Evolutionary conservation across 2,797 vertebrate species (phyloP), one percentile per base, ranked within the genome.

Genomic region (Lepidocolaptes lacrymiger): DNA sequence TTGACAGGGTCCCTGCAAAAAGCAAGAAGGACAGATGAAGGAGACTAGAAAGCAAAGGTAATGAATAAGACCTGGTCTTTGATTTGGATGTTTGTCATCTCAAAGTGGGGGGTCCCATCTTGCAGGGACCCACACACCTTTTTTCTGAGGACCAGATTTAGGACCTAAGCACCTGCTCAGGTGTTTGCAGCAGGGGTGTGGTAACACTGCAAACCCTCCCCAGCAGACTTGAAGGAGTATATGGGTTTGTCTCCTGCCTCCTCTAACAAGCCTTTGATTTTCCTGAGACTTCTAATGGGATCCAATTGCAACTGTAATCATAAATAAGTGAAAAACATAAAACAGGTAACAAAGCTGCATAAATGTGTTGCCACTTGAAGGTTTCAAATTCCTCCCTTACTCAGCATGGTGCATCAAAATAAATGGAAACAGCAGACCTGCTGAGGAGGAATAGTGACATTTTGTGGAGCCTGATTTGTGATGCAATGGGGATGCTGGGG

Each of bases 241-340:
- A 52, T 11, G 56, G 61, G 16, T 93, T 93, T 82, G 34, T 77
- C 80, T 76, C 2, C 41, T 30, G 59, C 73, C 39, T 43, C 30
- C 37, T 69, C 20, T 34, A 67, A 71, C 24, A 67, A 82, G 56
- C 44, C 63, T 95, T 91, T 93, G 88, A 90, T 94, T 80, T 93
- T 64, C 59, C 41, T 6, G 63, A 89, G 91, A 8, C 77, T 90
- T 85, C 85, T 94, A 93, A 94, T 82, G 56, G 83, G 67, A 72
- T 85, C 89, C 85, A 39, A 82, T 94, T 82, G 80, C 71, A 36
- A 73, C 23, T 0, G 0, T 91, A 95, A 88, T 95, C 63, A 74
- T 74, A 96, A 91, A 94, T 91, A 93, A 93, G 61, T 79, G 89
- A 91, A 93, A 96, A 96, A 93, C 48, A 93, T 59, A 64, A 89